Base-by-base conservation (phyloP, 2,797 vertebrate genomes). In the Enteromius paludinosus region DNA sequence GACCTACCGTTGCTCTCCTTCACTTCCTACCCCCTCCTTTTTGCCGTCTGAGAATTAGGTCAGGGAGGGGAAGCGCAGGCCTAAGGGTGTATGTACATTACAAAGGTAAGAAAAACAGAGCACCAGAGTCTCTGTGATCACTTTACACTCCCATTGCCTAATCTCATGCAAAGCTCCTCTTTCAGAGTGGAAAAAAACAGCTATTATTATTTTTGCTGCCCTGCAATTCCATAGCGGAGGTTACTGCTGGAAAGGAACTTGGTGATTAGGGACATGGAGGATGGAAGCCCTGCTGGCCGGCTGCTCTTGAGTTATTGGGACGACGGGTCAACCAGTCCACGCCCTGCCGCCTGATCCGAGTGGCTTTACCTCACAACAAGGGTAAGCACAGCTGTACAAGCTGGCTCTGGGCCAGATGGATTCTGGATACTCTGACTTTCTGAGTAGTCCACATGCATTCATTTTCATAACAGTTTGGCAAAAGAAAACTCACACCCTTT, bases 371-470 rank as follows among this genome's bases (percentile, higher is more conserved):
- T 86, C 79, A 87, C 81, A 77, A 86, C 76, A 76, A 84, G 87
- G 81, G 76, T 85, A 87, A 87, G 85, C 87, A 84, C 87, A 88
- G 87, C 87, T 88, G 87, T 83, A 85, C 71, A 85, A 87, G 62
- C 87, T 87, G 87, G 85, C 79, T 73, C 3, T 0, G 1, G 4
- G 41, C 87, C 87, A 88, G 74, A 73, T 56, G 56, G 52, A 79
- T 79, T 78, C 52, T 74, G 79, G 82, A 75, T 79, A 82, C 54
- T 59, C 61, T 6, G 33, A 33, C 38, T 17, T 81, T 83, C 66
- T 54, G 81, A 86, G 70, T 38, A 66, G 78, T 87, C 81, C 30
- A 41, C 83, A 82, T 66, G 59, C 35, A 43, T 69, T 75, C 64
- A 35, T 62, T 73, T 73, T 52, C 52, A 61, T 61, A 71, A 38